Conservation (phyloP, 2,888 invertebrate species). For the Agonopterix alstromeriana region DNA sequence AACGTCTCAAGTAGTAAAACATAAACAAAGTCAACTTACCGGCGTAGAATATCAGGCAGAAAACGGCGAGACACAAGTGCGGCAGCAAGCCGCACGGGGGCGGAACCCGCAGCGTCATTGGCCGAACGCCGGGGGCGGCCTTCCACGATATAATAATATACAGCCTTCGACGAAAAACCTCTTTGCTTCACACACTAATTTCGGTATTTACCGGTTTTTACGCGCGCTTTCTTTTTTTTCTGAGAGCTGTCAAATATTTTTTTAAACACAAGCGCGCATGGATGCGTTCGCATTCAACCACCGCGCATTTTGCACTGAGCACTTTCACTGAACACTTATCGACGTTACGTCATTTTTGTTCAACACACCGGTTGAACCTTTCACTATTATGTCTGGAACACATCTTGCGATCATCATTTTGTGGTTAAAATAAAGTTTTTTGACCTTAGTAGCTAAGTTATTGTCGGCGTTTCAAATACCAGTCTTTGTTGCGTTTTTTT, state of each 20-base stretch:
- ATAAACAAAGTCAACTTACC: slow-evolving; percentile 42
- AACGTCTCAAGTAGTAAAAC: background rate
- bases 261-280: slow-evolving; percentile 8
- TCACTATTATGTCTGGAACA: too few species aligned
- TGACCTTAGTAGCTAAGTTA: too few species aligned
- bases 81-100: slow-evolving; percentile 52
- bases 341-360: background rate
- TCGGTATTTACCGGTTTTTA: slow-evolving; percentile 3
- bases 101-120: slow-evolving; percentile 63
- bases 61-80: slow-evolving; percentile 34
- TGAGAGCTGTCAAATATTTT: slow-evolving; percentile 10
- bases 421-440: too few species aligned
- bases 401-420: too few species aligned
- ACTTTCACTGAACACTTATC: slow-evolving; percentile 43
- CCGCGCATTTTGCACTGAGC: slow-evolving; percentile 35
- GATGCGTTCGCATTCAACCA: slow-evolving; percentile 29
- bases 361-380: too few species aligned
- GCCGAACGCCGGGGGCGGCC: slow-evolving; percentile 55
- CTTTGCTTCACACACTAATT: slow-evolving; percentile 13
- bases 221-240: slow-evolving; percentile 5
- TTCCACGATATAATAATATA: slow-evolving; percentile 41
- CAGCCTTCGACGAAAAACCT: slow-evolving; percentile 40
- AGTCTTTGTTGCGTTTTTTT: too few species aligned
- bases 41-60: slow-evolving; percentile 42
- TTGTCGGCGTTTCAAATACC: too few species aligned